phyloP scores from a whole-genome alignment of 53 echinoderm and acorn worm species.

The Patiria pectinifera region DNA sequence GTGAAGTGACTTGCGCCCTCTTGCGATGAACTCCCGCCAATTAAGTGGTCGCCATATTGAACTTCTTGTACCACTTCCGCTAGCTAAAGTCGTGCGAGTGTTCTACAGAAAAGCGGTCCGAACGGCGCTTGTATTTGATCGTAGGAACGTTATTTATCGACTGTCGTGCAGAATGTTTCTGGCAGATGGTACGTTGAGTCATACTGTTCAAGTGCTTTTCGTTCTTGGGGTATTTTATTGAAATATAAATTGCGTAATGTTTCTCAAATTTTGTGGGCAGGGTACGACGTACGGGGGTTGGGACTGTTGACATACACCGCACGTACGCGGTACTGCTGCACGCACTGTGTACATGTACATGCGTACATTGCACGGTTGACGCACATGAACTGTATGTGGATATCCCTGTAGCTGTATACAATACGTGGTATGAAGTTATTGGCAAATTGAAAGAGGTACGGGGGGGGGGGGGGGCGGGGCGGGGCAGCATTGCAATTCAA shows the following conservation, averaged over 20 bases:
- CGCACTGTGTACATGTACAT: constrained; percentile 1
- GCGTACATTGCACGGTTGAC: too few relatives aligned
- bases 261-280: neutral
- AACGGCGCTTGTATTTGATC: neutral
- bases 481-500: too few relatives aligned
- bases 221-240: neutral
- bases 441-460: too few relatives aligned
- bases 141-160: constrained; percentile 8
- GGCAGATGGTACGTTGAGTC: constrained; percentile 45
- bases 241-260: neutral
- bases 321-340: too few relatives aligned
- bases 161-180: constrained; percentile 48
- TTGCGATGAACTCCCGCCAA: constrained; percentile 3
- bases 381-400: too few relatives aligned
- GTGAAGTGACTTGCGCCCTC: constrained; percentile 44
- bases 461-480: too few relatives aligned
- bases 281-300: neutral
- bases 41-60: constrained; percentile 38
- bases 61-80: constrained; percentile 43
- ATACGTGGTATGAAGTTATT: too few relatives aligned
- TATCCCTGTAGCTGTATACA: too few relatives aligned
- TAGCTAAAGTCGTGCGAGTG: constrained; percentile 21
- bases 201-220: neutral
- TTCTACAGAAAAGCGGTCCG: too few relatives aligned
- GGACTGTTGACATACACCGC: neutral